A percentile compares a stretch with the other conserved stretches of the same genome.
Evolutionary conservation across 2,888 invertebrate genomes (phyloP).

Genomic region (Sminthurinus aureus): DNA sequence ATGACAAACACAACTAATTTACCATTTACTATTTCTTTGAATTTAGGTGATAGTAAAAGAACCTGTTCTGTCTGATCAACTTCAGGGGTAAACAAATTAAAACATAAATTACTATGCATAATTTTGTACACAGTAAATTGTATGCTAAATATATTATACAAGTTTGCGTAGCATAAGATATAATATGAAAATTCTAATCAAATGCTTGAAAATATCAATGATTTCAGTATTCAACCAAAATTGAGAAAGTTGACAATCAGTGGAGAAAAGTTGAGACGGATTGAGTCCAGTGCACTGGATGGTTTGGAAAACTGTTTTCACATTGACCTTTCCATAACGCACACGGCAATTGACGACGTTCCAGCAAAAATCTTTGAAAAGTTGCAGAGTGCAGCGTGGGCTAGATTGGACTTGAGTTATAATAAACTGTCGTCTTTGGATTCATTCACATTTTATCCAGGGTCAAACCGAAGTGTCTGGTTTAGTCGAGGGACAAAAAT

Average conservation of each 20-base stretch:
- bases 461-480: conserved; percentile 79
- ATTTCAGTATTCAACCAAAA: conserved; percentile 74
- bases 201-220: too few species aligned
- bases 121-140: too few species aligned
- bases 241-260: conserved; percentile 81
- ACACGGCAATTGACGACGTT: conserved; percentile 79
- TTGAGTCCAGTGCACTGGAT: conserved; percentile 80
- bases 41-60: conserved; percentile 74
- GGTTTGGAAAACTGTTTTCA: conserved; percentile 79
- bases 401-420: conserved; percentile 76
- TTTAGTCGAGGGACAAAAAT: conserved; percentile 86
- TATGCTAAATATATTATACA: too few species aligned
- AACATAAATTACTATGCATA: too few species aligned
- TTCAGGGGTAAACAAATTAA: conserved; percentile 74
- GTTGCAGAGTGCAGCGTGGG: conserved; percentile 54
- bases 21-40: too few species aligned
- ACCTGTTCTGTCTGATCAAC: conserved; percentile 75
- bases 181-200: too few species aligned
- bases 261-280: conserved; percentile 75
- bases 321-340: conserved; percentile 77
- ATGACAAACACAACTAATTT: too few species aligned
- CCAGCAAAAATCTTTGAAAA: conserved; percentile 70
- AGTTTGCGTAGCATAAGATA: too few species aligned
- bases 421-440: conserved; percentile 82
- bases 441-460: conserved; percentile 83